phyloP scores from a whole-genome alignment of 2,888 invertebrate genomes.

The Bimastos eiseni region DNA sequence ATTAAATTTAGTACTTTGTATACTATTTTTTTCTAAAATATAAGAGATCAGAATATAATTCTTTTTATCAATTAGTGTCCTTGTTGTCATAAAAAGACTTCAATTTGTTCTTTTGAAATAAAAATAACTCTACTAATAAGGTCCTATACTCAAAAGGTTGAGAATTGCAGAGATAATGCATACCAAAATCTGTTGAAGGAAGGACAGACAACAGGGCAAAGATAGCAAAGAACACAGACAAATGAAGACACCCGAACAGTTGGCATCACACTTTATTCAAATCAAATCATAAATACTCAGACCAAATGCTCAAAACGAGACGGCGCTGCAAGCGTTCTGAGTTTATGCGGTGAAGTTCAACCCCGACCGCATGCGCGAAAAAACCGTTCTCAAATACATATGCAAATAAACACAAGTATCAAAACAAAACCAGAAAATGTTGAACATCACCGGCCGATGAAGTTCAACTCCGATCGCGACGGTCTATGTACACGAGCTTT shows the following conservation, averaged over 20 bases:
- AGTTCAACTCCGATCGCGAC: constrained; percentile 9
- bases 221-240: neutral
- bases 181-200: too few species aligned
- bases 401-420: neutral
- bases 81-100: too few species aligned
- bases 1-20: too few species aligned
- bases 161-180: too few species aligned
- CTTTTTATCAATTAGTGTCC: too few species aligned
- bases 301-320: neutral
- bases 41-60: too few species aligned
- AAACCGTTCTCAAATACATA: neutral
- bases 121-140: too few species aligned
- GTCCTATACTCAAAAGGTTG: too few species aligned
- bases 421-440: neutral
- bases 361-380: neutral
- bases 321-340: neutral
- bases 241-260: neutral
- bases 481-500: constrained; percentile 24
- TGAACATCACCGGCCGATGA: neutral
- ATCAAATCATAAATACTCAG: neutral
- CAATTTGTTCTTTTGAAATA: too few species aligned
- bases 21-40: too few species aligned
- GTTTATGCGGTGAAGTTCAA: constrained; percentile 3
- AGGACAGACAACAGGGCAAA: neutral
- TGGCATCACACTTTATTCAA: neutral